Evolutionary conservation across 2,888 invertebrate genomes (phyloP).

Genomic region (Chaitophorus viminalis): DNA sequence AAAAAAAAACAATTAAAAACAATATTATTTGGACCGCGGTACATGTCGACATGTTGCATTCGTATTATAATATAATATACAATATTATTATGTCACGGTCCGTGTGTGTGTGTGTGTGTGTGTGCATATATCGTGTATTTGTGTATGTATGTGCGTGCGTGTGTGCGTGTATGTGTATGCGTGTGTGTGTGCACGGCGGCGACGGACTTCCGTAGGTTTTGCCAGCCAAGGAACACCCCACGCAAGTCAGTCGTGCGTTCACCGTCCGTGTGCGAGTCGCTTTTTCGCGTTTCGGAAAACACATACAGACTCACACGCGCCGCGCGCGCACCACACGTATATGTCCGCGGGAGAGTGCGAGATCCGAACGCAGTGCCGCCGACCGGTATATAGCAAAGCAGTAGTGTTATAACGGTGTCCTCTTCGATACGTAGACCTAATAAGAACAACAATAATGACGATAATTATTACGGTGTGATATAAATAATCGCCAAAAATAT

Average conservation of each 20-base stretch:
- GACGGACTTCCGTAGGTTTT: constrained; percentile 6
- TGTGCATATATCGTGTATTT: too few species aligned
- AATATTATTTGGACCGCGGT: too few species aligned
- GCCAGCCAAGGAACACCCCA: constrained; percentile 36
- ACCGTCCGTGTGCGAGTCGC: constrained; percentile 39
- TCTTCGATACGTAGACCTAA: not conserved
- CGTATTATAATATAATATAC: too few species aligned
- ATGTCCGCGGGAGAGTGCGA: not conserved
- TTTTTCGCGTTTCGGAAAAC: constrained; percentile 32
- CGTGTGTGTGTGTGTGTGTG: not conserved
- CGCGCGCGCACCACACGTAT: not conserved
- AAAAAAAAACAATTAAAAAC: too few species aligned
- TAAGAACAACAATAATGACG: not conserved
- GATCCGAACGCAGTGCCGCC: not conserved
- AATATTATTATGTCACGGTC: not conserved
- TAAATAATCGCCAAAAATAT: too few species aligned
- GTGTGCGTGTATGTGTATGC: not conserved
- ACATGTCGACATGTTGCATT: too few species aligned
- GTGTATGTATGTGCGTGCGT: not conserved
- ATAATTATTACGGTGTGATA: too few species aligned
- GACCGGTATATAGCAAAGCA: not conserved
- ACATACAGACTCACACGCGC: not conserved
- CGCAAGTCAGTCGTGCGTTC: constrained; percentile 49
- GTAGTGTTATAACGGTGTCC: not conserved
- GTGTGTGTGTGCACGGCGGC: not conserved